These are phyloP conservation scores for Drosophila formosana DNA, from an alignment of 2,888 invertebrate genomes.

Conservation along the genomic window DNA sequence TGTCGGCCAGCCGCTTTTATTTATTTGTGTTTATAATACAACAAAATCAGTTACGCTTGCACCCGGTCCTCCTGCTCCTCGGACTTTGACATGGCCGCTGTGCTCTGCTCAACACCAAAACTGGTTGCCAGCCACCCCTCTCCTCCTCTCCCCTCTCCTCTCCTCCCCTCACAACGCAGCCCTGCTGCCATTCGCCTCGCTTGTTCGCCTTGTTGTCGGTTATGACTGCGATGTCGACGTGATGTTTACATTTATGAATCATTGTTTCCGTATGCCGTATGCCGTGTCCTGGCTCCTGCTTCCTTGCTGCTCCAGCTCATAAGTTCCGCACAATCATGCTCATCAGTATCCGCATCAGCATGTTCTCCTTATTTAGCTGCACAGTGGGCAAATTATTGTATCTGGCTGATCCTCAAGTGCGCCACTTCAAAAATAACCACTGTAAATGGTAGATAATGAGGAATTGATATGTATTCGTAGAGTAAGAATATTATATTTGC, in stretches of 20 bases:
- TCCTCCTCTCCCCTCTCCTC: background rate
- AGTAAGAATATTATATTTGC: no score
- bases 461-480: no score
- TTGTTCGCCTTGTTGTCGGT: constrained; percentile 56
- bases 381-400: constrained; percentile 45
- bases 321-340: constrained; percentile 76
- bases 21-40: constrained; percentile 85
- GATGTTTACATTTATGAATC: constrained; percentile 84
- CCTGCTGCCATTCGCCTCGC: constrained; percentile 38
- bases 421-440: constrained; percentile 8
- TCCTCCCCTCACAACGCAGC: constrained; percentile 23
- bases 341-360: constrained; percentile 59
- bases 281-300: constrained; percentile 55
- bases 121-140: constrained; percentile 17
- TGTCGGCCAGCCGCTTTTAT: constrained; percentile 80
- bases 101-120: constrained; percentile 21
- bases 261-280: constrained; percentile 84
- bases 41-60: constrained; percentile 85
- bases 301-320: constrained; percentile 64
- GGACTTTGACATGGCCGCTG: constrained; percentile 50
- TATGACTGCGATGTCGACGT: constrained; percentile 75
- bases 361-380: constrained; percentile 20
- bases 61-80: constrained; percentile 32
- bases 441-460: no score
- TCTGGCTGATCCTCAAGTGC: constrained; percentile 27